Percentiles rank a stretch among this genome's conserved stretches.
Evolutionary conservation across 2,888 invertebrate genomes (phyloP).

Genomic region (Fabriciana adippe): DNA sequence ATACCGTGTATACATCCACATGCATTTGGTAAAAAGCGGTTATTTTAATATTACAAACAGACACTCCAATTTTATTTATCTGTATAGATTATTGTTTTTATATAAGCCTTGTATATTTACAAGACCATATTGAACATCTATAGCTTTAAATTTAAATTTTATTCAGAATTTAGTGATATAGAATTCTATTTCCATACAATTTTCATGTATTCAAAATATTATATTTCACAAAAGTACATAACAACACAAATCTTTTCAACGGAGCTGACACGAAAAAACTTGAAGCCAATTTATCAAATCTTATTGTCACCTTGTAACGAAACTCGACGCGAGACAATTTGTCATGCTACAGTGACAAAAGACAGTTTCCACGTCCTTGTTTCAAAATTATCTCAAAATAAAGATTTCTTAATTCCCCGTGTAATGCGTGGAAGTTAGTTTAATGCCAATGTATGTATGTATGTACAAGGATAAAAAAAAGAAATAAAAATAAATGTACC

Average conservation of each 20-base stretch:
- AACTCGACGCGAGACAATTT: constrained; percentile 46
- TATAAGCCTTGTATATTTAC: too few relatives aligned
- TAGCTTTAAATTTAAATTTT: too few relatives aligned
- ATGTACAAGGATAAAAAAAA: not conserved
- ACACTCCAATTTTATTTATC: too few relatives aligned
- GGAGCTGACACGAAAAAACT: constrained; percentile 16
- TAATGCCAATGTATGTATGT: too few relatives aligned
- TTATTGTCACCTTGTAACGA: constrained; percentile 47
- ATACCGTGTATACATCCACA: too few relatives aligned
- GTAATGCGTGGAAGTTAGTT: not conserved
- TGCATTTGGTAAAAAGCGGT: too few relatives aligned
- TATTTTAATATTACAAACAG: too few relatives aligned
- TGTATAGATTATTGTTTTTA: too few relatives aligned
- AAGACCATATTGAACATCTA: too few relatives aligned
- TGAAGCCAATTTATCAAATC: constrained; percentile 43
- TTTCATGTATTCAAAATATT: not conserved
- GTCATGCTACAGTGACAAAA: constrained; percentile 47
- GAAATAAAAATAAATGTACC: not conserved
- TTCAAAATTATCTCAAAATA: constrained; percentile 13
- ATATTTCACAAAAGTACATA: constrained; percentile 3
- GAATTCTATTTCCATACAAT: too few relatives aligned
- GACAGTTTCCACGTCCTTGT: constrained; percentile 31
- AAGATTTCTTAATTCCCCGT: constrained; percentile 17
- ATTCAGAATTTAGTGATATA: too few relatives aligned
- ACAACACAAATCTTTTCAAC: constrained; percentile 13